Base-by-base conservation (phyloP, 2,113 vertebrate species). In the Dissostichus mawsoni region DNA sequence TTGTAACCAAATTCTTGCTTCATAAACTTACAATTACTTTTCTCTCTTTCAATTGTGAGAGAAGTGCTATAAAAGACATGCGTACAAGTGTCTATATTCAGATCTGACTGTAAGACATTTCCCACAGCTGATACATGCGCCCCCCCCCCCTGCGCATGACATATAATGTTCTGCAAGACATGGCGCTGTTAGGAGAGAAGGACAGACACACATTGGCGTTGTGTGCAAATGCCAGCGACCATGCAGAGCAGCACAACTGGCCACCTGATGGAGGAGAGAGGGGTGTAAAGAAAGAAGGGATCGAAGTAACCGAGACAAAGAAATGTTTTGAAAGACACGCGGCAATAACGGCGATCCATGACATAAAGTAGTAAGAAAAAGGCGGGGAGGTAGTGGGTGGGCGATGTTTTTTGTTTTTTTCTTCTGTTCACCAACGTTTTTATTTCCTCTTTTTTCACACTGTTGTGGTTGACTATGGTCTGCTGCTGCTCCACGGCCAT, bases 361-460 rank as follows among this genome's bases (percentile, higher is more conserved):
- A 69, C 86, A 81, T 11, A 85, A 61, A 76, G 74, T 81, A 80
- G 68, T 63, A 20, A 58, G 44, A 69, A 65, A 57, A 64, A 55
- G 45, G 66, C 51, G 80, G 8, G 53, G 68, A 79, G 51, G 57
- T 58, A 64, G 78, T 44, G n/a, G 75, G 55, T 68, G 69, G 58
- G 78, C 14, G 52, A 79, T 78, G 87, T 6, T 41, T 36, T 3
- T 36, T 73, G 23, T 89, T 63, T 79, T 74, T 58, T 74, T 69
- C 76, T 84, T 87, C 85, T 92, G 85, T 96, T 98, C 97, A 99
- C 98, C 97, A 97, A 99, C 98, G 94, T 99, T 98, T 99, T 98
- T 94, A 94, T 95, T 95, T 97, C 96, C 90, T 98, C 96, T 96
- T 96, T 98, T 94, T 96, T 97, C 86, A 96, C 96, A 95, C 95